phyloP scores from a whole-genome alignment of 64 coral and sea anemone species.

The Acropora tenuis region DNA sequence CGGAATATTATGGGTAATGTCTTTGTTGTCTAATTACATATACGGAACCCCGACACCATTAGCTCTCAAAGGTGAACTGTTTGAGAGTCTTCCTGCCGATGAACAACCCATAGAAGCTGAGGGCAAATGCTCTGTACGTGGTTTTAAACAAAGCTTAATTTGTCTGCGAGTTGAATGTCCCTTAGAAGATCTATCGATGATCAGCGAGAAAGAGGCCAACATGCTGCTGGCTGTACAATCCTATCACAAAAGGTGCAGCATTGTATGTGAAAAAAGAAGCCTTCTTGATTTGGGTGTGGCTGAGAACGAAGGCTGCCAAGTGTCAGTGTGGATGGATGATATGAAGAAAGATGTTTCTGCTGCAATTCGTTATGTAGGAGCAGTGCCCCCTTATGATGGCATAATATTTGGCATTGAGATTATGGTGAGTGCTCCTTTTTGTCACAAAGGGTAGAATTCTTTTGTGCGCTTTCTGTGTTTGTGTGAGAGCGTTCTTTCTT shows the following conservation, averaged over 20 bases:
- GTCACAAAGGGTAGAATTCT: too few relatives aligned
- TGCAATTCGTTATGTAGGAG: slow-evolving; percentile 70
- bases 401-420: slow-evolving; percentile 92
- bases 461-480: too few relatives aligned
- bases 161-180: slow-evolving; percentile 41
- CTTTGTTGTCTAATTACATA: slow-evolving; percentile 52
- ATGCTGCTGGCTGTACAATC: slow-evolving; percentile 63
- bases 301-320: slow-evolving; percentile 64
- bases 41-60: slow-evolving; percentile 14
- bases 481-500: too few relatives aligned
- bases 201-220: slow-evolving; percentile 20
- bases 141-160: slow-evolving; percentile 19
- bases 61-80: slow-evolving; percentile 52
- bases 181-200: slow-evolving; percentile 14
- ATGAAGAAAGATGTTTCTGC: slow-evolving; percentile 66
- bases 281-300: slow-evolving; percentile 6
- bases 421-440: slow-evolving; percentile 56
- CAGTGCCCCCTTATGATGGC: slow-evolving; percentile 75
- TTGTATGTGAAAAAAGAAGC: slow-evolving; percentile 32
- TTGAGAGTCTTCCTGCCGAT: slow-evolving; percentile 38
- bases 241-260: slow-evolving; percentile 36
- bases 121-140: slow-evolving; percentile 33
- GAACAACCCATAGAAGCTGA: neutral
- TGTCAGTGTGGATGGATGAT: slow-evolving; percentile 75
- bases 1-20: slow-evolving; percentile 38